These are phyloP conservation scores for Aegypius monachus DNA, from an alignment of 2,113 vertebrate species.

Conservation along the genomic window DNA sequence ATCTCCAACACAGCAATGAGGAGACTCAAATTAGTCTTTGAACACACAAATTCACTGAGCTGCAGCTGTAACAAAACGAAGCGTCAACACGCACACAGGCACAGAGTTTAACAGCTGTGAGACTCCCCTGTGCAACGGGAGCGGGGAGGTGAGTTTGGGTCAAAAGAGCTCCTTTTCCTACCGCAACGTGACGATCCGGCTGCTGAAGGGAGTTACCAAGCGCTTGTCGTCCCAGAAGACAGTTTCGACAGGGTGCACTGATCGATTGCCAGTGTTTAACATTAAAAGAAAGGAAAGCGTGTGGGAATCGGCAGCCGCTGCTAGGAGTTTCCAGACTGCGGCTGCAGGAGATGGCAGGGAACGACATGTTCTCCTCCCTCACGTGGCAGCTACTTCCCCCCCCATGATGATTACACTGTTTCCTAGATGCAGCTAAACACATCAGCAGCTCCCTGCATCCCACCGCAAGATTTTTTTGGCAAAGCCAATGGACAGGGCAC, in stretches of 20 bases:
- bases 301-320: background rate
- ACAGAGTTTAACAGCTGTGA: fast-evolving
- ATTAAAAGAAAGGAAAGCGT: fast-evolving
- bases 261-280: background rate
- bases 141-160: background rate
- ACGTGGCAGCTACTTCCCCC: background rate
- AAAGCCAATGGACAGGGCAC: background rate
- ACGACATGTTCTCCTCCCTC: background rate
- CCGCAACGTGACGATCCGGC: fast-evolving
- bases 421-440: background rate
- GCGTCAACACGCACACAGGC: fast-evolving
- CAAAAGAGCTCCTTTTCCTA: background rate
- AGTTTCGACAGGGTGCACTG: background rate
- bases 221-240: background rate
- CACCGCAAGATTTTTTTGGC: background rate
- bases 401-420: fast-evolving
- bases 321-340: background rate
- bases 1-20: fast-evolving
- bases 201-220: background rate
- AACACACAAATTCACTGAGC: fast-evolving
- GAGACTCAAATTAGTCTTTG: fast-evolving
- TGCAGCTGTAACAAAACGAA: background rate
- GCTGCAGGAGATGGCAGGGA: background rate
- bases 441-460: background rate
- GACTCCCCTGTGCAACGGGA: fast-evolving